phyloP scores from a whole-genome alignment of 2,888 invertebrate genomes.

The Hipparchia semele region DNA sequence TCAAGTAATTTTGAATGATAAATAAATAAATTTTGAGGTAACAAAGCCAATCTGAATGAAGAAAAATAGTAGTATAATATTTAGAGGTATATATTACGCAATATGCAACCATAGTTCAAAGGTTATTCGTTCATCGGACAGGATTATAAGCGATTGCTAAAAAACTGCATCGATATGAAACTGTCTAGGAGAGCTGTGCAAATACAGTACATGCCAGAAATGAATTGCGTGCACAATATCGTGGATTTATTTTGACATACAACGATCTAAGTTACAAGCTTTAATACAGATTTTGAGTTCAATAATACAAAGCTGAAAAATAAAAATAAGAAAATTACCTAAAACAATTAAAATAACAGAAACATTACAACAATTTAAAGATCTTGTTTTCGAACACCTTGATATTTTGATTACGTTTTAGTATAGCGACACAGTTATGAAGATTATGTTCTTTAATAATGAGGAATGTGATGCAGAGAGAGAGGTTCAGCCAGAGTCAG shows the following conservation, averaged over 20 bases:
- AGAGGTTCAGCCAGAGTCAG: too few relatives aligned
- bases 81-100: neutral
- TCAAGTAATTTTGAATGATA: neutral
- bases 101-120: neutral
- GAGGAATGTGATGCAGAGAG: too few relatives aligned
- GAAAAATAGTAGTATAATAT: neutral
- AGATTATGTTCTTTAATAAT: too few relatives aligned
- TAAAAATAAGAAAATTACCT: neutral
- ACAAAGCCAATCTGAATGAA: neutral
- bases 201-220: constrained; percentile 41
- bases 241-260: constrained; percentile 6
- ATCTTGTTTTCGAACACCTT: neutral
- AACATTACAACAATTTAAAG: neutral
- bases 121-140: constrained; percentile 2
- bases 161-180: constrained; percentile 18
- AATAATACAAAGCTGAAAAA: constrained; percentile 17
- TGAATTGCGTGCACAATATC: constrained; percentile 38
- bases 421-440: too few relatives aligned
- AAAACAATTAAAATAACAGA: neutral
- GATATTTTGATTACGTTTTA: neutral
- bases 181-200: constrained; percentile 31
- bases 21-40: neutral
- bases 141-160: constrained; percentile 3
- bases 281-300: neutral
- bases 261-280: neutral